Percentiles rank a stretch among this genome's conserved stretches.
phyloP scores from a whole-genome alignment of 2,797 vertebrate genomes.

The Molossus alvarezi region DNA sequence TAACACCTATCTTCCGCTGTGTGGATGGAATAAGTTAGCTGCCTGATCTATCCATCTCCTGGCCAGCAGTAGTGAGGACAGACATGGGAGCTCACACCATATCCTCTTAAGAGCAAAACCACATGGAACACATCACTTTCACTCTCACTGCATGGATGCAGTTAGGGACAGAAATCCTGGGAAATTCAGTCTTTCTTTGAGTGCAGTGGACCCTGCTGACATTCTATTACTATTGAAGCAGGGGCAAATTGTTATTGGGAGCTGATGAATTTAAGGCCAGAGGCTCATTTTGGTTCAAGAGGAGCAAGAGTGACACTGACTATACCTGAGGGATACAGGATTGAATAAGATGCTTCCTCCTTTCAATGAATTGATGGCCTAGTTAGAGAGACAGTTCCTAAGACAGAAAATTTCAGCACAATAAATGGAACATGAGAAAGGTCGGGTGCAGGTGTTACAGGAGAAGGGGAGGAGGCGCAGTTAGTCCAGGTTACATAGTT shows the following conservation, averaged over 20 bases:
- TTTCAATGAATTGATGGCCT: neutral
- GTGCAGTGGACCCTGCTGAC: neutral
- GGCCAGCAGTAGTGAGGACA: neutral
- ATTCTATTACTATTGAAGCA: constrained; percentile 14
- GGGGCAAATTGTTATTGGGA: neutral
- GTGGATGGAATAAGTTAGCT: neutral
- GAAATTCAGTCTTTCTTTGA: constrained; percentile 44
- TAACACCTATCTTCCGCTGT: neutral
- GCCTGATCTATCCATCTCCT: neutral
- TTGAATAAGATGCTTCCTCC: neutral
- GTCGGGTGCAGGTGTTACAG: neutral
- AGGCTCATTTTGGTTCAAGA: constrained; percentile 31
- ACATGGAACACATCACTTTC: neutral
- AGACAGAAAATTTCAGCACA: neutral
- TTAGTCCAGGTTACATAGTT: neutral
- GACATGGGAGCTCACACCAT: neutral
- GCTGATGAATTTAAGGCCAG: neutral
- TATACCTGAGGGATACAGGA: neutral
- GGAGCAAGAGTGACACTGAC: neutral
- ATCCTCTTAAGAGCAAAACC: neutral
- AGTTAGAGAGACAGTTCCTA: neutral
- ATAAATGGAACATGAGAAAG: neutral
- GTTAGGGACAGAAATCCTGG: neutral
- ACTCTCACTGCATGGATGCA: neutral
- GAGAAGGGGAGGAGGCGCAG: neutral